Base-by-base conservation (phyloP, 2,797 vertebrate genomes). In the Sebastes diaconus region DNA sequence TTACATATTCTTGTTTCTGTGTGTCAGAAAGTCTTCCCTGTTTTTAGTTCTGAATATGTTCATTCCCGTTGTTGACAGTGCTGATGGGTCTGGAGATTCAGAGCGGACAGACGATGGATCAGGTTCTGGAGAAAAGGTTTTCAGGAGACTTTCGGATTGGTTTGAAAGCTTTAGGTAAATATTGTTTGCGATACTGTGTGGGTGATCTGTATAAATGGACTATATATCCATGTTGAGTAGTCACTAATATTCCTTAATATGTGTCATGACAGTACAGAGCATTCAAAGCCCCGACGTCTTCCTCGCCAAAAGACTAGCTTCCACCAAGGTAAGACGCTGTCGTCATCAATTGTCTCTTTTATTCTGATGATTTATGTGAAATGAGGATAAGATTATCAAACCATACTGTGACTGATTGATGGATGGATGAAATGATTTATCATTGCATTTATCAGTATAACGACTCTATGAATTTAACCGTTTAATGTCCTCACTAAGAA, bases 121-220 rank as follows among this genome's bases (percentile, higher is more conserved):
- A 92, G 24, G 1, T 12, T 18, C 30, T 96, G 73, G 91, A 95
- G 66, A 93, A 91, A 73, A 82, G 6, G 1, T 95, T 95, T 60
- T 65, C 86, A 0, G 94, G 93, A 74, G 95, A 96, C 70, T 1
- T 95, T 20, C 85, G 57, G 10, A 78, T 90, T 59, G 95, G 94
- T 27, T 78, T 95, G 80, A 92, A 74, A 20, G 84, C 91, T 52
- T 87, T 95, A 74, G 93, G 95, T 95, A 78, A 84, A 75, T 46
- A 25, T 13, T 8, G 25, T 27, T 57, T 11, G 3, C 16, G 7
- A 68, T 0, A 1, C 1, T 18, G 20, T 18, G 12, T 46, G 18
- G 32, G 14, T 29, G 11, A 39, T 74, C 7, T 10, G 6, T 25
- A 2, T 42, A 14, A 42, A 42, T 14, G 3, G 9, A 5, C 2